Evolutionary conservation across 2,888 invertebrate genomes (phyloP).

Genomic region (Diloba caeruleocephala): DNA sequence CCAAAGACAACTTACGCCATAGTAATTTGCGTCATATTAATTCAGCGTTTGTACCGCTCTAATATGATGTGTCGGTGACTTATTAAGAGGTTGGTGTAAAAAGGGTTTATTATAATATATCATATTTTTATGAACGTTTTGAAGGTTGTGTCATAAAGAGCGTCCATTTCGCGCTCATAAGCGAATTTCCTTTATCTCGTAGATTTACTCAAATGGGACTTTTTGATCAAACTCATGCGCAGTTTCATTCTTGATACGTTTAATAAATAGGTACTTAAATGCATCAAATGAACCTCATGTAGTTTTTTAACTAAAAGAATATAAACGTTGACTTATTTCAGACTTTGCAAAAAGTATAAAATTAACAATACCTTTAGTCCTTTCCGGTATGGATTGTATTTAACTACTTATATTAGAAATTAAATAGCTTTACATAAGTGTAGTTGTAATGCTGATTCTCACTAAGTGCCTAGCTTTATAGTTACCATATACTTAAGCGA

Average conservation of each 20-base stretch:
- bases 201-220: conserved; percentile 1
- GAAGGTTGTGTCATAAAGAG: conserved; percentile 20
- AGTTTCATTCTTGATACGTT: conserved; percentile 11
- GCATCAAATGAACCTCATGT: background rate
- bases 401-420: conserved; percentile 24
- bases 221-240: background rate
- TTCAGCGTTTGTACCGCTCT: too few relatives aligned
- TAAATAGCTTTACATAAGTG: conserved; percentile 19
- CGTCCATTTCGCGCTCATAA: conserved; percentile 6
- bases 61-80: background rate
- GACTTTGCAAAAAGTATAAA: conserved; percentile 15
- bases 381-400: conserved; percentile 26
- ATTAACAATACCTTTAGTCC: background rate
- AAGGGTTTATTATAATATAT: conserved; percentile 20
- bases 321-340: too few relatives aligned
- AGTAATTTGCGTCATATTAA: background rate
- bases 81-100: background rate
- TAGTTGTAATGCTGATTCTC: conserved; percentile 55
- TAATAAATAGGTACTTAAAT: background rate
- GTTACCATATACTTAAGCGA: conserved; percentile 52
- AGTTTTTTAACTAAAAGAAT: too few relatives aligned
- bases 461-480: conserved; percentile 75
- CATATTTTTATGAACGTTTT: conserved; percentile 21
- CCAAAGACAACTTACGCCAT: background rate
- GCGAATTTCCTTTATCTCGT: background rate